Conservation (phyloP, 2,888 invertebrate species). For the Lasioglossum malachurum region DNA sequence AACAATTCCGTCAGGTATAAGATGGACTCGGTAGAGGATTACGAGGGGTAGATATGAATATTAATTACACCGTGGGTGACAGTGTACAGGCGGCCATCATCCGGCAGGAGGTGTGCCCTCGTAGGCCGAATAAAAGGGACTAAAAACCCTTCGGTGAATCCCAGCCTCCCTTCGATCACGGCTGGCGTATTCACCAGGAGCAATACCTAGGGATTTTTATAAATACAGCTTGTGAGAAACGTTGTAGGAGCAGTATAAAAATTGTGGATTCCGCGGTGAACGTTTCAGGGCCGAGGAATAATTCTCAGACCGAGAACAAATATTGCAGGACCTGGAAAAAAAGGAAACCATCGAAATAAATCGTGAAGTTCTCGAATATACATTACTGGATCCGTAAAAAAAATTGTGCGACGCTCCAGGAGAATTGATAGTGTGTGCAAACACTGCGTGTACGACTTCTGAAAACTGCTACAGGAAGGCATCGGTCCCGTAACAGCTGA, state of each 20-base stretch:
- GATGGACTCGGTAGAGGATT: slow-evolving; percentile 53
- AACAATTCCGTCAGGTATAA: neutral
- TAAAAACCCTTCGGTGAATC: slow-evolving; percentile 43
- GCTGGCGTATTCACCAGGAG: neutral
- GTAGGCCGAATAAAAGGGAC: slow-evolving; percentile 68
- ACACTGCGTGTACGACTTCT: too few species aligned
- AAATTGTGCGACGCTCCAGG: neutral
- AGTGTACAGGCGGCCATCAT: slow-evolving; percentile 79
- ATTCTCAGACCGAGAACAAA: neutral
- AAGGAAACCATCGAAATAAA: too few species aligned
- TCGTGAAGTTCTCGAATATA: too few species aligned
- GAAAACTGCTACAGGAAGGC: too few species aligned
- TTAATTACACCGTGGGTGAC: slow-evolving; percentile 84
- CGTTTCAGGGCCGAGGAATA: neutral
- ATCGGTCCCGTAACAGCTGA: neutral
- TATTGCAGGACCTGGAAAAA: neutral
- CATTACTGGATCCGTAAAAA: neutral
- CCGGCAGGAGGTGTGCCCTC: slow-evolving; percentile 75
- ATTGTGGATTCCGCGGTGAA: neutral
- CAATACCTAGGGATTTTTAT: neutral
- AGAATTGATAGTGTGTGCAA: too few species aligned
- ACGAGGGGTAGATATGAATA: slow-evolving; percentile 80
- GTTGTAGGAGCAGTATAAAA: neutral
- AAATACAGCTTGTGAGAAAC: neutral
- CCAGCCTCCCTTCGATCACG: neutral